Conservation (phyloP, 2,888 invertebrate species). For the Andrena minutula region DNA sequence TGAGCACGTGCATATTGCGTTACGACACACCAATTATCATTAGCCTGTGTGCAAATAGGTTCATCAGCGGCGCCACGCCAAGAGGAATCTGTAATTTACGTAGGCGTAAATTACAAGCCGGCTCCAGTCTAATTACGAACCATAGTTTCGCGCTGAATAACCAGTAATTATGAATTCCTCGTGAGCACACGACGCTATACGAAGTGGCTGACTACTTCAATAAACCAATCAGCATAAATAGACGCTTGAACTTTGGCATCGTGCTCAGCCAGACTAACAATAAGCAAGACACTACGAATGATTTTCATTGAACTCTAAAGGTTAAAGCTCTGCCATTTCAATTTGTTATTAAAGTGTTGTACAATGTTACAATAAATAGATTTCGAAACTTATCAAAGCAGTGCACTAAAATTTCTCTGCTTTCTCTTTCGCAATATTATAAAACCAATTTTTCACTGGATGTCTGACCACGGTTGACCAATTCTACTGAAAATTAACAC, state of each 20-base stretch:
- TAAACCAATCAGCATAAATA: constrained; percentile 10
- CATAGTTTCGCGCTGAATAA: constrained; percentile 30
- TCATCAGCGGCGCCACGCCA: constrained; percentile 32
- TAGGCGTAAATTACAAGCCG: constrained; percentile 32
- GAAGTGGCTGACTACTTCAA: background rate
- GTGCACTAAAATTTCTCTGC: background rate
- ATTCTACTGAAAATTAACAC: constrained; percentile 9
- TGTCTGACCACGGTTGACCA: constrained; percentile 33
- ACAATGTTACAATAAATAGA: too few relatives aligned
- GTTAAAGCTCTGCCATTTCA: too few relatives aligned
- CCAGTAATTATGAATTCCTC: constrained; percentile 37
- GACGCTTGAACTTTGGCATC: background rate
- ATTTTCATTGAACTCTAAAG: too few relatives aligned
- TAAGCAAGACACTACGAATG: too few relatives aligned
- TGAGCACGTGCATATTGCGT: constrained; percentile 17
- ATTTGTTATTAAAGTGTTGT: too few relatives aligned
- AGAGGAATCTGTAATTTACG: constrained; percentile 43
- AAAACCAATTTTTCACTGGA: background rate
- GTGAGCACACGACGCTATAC: background rate
- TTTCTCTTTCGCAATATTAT: background rate
- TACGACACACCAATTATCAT: constrained; percentile 41
- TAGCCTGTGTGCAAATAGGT: constrained; percentile 36
- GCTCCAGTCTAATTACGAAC: constrained; percentile 31
- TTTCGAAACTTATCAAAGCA: too few relatives aligned
- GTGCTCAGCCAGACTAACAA: background rate